Percentiles rank a stretch among this genome's conserved stretches.
phyloP scores from a whole-genome alignment of 53 echinoderm and acorn worm genomes.

The Mesocentrotus franciscanus region DNA sequence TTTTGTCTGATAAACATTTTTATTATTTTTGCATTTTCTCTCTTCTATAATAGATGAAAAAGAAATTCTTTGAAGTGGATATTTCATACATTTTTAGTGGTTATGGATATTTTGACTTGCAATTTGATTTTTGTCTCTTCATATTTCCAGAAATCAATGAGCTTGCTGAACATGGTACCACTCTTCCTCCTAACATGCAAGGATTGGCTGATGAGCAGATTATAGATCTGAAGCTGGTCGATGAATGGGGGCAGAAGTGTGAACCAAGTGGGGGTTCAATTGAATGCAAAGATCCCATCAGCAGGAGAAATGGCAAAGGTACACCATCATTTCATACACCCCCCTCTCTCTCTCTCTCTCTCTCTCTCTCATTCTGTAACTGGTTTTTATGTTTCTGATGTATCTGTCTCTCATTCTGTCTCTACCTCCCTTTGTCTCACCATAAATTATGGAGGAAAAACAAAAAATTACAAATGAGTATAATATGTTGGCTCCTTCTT shows the following conservation, averaged over 20 bases:
- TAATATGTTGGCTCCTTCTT: no score
- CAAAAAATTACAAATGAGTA: no score
- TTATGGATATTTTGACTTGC: not conserved
- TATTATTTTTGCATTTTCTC: no score
- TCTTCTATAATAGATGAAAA: no score
- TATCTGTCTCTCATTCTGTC: not conserved
- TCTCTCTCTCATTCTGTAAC: not conserved
- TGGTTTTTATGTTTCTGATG: no score
- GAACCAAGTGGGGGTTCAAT: slow-evolving; percentile 90
- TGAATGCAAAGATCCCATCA: slow-evolving; percentile 82
- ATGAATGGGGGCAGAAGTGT: slow-evolving; percentile 91
- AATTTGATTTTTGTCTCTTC: not conserved
- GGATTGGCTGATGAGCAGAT: slow-evolving; percentile 97
- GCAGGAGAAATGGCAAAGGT: slow-evolving; percentile 97
- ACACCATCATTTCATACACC: not conserved
- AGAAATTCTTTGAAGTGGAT: no score
- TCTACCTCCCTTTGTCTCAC: not conserved
- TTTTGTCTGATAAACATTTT: no score
- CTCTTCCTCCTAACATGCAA: slow-evolving; percentile 96
- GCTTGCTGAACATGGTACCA: slow-evolving; percentile 86
- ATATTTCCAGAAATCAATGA: slow-evolving; percentile 81
- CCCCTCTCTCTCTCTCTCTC: not conserved
- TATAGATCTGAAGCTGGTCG: slow-evolving; percentile 87
- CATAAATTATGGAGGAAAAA: no score
- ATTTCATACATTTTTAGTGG: no score